Conservation (phyloP, 1,140 invertebrate genomes). For the Drosophila arizonae region DNA sequence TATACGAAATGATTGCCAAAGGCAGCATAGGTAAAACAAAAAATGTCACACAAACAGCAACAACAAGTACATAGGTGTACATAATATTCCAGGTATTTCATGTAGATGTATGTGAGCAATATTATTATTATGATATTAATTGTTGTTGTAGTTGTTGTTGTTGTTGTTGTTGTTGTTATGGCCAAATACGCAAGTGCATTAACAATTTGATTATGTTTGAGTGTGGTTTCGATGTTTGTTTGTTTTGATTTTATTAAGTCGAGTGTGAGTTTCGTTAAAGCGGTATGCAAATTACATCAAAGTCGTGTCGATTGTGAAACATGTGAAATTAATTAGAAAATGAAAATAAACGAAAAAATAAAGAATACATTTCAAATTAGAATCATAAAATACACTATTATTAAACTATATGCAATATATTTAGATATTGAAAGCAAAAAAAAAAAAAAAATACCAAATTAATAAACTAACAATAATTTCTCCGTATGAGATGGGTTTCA, state of each 20-base stretch:
- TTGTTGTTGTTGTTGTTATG: background rate
- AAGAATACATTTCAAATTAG: slow-evolving; percentile 29
- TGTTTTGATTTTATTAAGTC: slow-evolving; percentile 6
- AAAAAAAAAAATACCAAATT: background rate
- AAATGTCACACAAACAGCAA: slow-evolving; percentile 18
- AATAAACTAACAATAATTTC: too few relatives aligned
- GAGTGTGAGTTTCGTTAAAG: slow-evolving; percentile 20
- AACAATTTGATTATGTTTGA: background rate
- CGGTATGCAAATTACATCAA: background rate
- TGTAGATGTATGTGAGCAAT: background rate
- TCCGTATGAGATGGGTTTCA: too few relatives aligned
- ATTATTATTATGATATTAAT: background rate
- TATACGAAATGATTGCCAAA: slow-evolving; percentile 48
- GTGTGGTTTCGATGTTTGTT: background rate
- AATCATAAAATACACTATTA: slow-evolving; percentile 6
- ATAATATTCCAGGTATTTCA: background rate
- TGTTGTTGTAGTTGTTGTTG: too few relatives aligned
- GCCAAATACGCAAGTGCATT: background rate
- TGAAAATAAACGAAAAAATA: slow-evolving; percentile 5
- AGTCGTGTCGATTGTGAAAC: background rate
- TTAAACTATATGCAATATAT: slow-evolving; percentile 2
- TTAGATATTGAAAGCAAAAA: slow-evolving; percentile 4
- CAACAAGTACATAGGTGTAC: slow-evolving; percentile 7
- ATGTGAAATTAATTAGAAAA: background rate
- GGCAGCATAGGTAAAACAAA: slow-evolving; percentile 8